Evolutionary conservation across 2,888 invertebrate species (phyloP), one percentile per base, ranked within the genome.

Genomic region (Perizoma affinitatum): DNA sequence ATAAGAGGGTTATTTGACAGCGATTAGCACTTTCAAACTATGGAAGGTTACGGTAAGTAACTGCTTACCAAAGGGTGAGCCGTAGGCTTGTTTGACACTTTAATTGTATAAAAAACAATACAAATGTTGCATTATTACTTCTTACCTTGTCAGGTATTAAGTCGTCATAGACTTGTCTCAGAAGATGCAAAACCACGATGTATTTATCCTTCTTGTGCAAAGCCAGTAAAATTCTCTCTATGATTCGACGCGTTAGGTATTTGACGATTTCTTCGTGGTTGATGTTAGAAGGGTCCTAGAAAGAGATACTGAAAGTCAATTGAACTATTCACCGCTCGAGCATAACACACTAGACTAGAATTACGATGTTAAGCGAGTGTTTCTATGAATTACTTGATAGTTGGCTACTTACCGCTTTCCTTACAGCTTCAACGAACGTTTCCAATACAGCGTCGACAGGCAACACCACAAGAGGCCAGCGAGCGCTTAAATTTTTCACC

Each of bases 191-290:
- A 0, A 90, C 85, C 0, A 90, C 83, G 6, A 86, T 79, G 53
- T 88, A 90, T 75, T 92, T 92, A 64, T 92, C 88, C 62, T 85
- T 87, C 66, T 91, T 90, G 69, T 90, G 90, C 34, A 92, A 67
- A 36, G 87, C 83, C 7, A 92, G 72, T 8, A 92, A 67, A 4
- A 92, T 85, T 51, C 92, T 75, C 66, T 91, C 91, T 22, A 91
- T 75, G 4, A 87, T 82, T 65, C 84, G 81, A 58, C 83, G 80
- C 4, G 84, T 85, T 6, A 88, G 68, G 60, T 81, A 83, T 68
- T 86, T 87, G 4, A 85, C 76, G 4, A 87, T 78, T 52, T 86
- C 85, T 1, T 82, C 80, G 36, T 77, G 75, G 58, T 89, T 81
- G 33, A 85, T 73, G 35, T 74, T 79, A 22, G 76, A 73, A 9